Evolutionary conservation across 2,113 vertebrate genomes (phyloP).

Genomic region (Salvelinus fontinalis): DNA sequence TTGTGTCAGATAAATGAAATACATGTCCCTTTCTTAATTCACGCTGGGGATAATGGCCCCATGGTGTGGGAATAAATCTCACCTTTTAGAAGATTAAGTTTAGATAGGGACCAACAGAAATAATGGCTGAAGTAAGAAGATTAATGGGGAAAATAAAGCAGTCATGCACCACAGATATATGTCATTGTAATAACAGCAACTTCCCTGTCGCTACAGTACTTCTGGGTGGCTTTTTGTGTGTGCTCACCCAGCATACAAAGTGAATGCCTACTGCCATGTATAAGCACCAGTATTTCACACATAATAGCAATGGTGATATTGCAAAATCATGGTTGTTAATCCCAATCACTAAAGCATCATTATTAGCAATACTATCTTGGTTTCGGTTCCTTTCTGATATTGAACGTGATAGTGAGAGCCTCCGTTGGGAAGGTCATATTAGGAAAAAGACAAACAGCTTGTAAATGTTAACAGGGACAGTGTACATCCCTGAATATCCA

Average conservation of each 20-base stretch:
- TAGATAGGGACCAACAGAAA: constrained; percentile 40
- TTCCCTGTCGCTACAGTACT: constrained; percentile 29
- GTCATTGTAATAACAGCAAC: constrained; percentile 34
- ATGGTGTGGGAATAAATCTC: constrained; percentile 55
- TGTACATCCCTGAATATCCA: background rate
- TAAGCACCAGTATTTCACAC: constrained; percentile 8
- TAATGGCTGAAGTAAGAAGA: constrained; percentile 52
- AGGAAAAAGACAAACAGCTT: background rate
- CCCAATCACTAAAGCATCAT: no score
- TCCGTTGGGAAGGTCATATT: background rate
- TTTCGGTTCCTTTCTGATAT: background rate
- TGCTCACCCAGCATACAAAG: constrained; percentile 26
- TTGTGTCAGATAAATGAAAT: constrained; percentile 40
- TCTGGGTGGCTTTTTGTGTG: constrained; percentile 32
- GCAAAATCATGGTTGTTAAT: background rate
- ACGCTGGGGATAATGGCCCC: constrained; percentile 30
- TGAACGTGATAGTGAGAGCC: background rate
- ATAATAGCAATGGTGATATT: background rate
- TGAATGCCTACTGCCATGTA: constrained; percentile 21
- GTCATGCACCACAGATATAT: constrained; percentile 48
- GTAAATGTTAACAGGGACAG: background rate
- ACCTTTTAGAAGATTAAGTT: constrained; percentile 56
- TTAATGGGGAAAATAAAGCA: constrained; percentile 55
- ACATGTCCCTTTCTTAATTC: constrained; percentile 37
- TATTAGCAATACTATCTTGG: background rate